phyloP scores from a whole-genome alignment of 2,888 invertebrate species.

The Tipula lateralis region DNA sequence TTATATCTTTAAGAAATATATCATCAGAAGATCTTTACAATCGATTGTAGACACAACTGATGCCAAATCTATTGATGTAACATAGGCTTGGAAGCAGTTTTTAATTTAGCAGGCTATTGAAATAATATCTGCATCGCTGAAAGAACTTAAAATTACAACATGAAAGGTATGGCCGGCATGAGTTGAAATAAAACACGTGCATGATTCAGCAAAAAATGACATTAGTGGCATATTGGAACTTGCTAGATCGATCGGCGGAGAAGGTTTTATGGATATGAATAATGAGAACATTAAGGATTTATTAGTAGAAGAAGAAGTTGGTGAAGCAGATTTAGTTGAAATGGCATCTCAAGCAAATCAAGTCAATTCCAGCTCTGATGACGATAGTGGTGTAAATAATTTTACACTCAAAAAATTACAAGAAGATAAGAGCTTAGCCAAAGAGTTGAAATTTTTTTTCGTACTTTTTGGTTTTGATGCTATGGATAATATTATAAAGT shows the following conservation, averaged over 20 bases:
- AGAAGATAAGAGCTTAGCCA: not conserved
- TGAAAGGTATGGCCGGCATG: not conserved
- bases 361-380: no score
- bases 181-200: not conserved
- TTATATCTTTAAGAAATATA: no score
- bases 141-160: no score
- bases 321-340: not conserved
- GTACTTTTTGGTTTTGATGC: no score
- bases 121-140: no score
- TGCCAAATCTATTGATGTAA: no score
- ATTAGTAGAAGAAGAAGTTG: conserved; percentile 5
- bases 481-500: no score
- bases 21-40: no score
- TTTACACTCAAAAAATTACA: not conserved
- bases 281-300: no score
- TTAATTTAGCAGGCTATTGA: not conserved
- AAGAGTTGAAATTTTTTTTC: not conserved
- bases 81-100: not conserved
- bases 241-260: not conserved
- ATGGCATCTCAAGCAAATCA: not conserved
- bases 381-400: no score
- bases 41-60: not conserved
- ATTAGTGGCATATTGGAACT: not conserved
- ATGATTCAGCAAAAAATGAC: not conserved
- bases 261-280: no score